These are phyloP conservation scores for Gorsachius magnificus DNA, from an alignment of 2,797 vertebrate species.

Conservation along the genomic window DNA sequence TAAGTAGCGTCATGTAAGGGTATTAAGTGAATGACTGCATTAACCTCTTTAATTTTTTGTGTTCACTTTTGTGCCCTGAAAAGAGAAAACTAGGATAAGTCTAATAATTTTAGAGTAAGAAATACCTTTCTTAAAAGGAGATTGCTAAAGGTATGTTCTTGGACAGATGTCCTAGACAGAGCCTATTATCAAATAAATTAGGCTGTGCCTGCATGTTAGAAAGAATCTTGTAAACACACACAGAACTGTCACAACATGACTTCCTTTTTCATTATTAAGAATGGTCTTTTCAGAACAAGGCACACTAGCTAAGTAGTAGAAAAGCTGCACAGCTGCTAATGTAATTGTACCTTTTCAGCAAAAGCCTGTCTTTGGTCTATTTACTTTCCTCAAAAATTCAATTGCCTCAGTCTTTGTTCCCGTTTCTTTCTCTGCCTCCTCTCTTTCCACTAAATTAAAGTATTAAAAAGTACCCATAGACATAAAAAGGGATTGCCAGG, in stretches of 20 bases:
- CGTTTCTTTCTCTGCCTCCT: background rate
- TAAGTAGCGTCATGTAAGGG: constrained; percentile 1
- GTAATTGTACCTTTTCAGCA: background rate
- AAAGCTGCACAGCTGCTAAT: background rate
- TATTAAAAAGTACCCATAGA: background rate
- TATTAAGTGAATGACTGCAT: background rate
- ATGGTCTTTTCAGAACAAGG: background rate
- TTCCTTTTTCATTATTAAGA: background rate
- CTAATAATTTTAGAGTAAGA: background rate
- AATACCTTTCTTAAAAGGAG: background rate
- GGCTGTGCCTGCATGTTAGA: background rate
- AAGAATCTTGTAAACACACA: background rate
- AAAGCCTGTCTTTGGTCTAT: background rate
- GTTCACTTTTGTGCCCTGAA: background rate
- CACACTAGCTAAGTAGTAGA: background rate
- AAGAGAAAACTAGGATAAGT: background rate
- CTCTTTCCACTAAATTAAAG: background rate
- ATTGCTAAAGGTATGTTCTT: background rate
- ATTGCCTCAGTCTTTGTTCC: background rate
- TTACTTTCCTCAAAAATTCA: background rate
- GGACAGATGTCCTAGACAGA: background rate
- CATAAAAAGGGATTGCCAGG: background rate
- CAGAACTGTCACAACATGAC: background rate
- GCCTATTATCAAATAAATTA: background rate
- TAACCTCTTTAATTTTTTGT: background rate